A percentile compares a stretch with the other conserved stretches of the same genome.
phyloP scores from a whole-genome alignment of 2,888 invertebrate species.

The Ectemnius cavifrons region DNA sequence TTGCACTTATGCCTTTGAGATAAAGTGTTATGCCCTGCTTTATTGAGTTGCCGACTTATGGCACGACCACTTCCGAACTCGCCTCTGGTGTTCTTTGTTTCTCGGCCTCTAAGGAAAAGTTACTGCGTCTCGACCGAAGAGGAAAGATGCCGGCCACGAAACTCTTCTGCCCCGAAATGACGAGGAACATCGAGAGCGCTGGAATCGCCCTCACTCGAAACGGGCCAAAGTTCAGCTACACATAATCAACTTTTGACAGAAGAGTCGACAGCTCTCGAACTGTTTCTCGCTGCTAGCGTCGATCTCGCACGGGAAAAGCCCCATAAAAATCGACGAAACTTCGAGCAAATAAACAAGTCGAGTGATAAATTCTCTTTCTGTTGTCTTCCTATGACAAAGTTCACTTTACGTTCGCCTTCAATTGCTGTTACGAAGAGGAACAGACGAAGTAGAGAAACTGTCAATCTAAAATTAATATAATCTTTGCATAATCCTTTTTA shows the following conservation, averaged over 20 bases:
- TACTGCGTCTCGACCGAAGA: background rate
- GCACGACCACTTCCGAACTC: slow-evolving; percentile 43
- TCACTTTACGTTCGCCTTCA: no score
- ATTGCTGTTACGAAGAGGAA: no score
- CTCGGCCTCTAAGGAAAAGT: slow-evolving; percentile 38
- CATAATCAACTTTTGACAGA: background rate
- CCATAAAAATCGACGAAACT: no score
- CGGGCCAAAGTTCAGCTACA: background rate
- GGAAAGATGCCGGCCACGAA: background rate
- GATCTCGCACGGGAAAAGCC: no score
- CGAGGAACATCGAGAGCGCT: background rate
- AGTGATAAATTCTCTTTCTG: no score
- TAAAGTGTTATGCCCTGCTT: slow-evolving; percentile 62
- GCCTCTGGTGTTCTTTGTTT: background rate
- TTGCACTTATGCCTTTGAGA: slow-evolving; percentile 58
- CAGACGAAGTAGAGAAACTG: no score
- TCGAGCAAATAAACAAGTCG: no score
- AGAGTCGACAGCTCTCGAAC: background rate
- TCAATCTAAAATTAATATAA: no score
- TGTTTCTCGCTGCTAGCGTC: background rate
- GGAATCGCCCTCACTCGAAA: no score
- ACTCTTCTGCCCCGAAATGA: background rate
- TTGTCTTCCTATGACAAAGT: no score
- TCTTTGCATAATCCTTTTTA: no score
- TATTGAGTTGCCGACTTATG: slow-evolving; percentile 64